Base-by-base conservation (phyloP, 2,113 vertebrate species). In the Pandion haliaetus region DNA sequence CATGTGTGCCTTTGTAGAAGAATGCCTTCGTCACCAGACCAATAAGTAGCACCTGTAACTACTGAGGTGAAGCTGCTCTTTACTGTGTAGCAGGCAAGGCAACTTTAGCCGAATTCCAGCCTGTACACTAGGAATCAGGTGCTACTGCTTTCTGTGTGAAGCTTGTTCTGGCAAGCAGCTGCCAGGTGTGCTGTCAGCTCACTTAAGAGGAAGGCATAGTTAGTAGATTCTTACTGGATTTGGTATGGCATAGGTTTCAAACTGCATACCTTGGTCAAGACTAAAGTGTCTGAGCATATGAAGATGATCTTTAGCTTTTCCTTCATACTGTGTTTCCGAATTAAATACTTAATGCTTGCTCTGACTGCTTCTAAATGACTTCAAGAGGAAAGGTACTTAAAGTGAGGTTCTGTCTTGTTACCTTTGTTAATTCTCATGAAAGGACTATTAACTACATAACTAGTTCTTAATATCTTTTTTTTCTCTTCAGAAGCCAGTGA, bases 191-290 rank as follows among this genome's bases (percentile, higher is more conserved):
- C 20, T 71, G 16, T 50, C 70, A 79, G 32, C 44, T 80, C 44
- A 6, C 36, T 40, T 38, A 50, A 58, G 26, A 38, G 45, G 31
- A 59, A 77, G 28, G 23, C 6, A 9, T 44, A 50, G 44, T 5
- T 2, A 72, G 29, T 59, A 62, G 8, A 18, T 76, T 63, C 44
- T 82, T 44, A 8, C 3, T 55, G 17, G 7, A 20, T 77, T 81
- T 77, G 20, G 4, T 77, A 1, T 19, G 24, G 13, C 2, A 17
- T 23, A 29, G 38, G 29, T 74, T 86, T 89, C n/a, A 38, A 42
- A 38, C 9, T 62, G 11, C 1, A 2, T 49, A 8, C 14, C 0
- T 0, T 32, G 49, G 47, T 55, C 7, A 52, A 59, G 23, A 18
- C 21, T 82, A 2, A 10, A 82, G 40, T 66, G 54, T 10, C 34